Percentiles rank a stretch among this genome's conserved stretches.
Evolutionary conservation across 2,113 vertebrate genomes (phyloP).

Genomic region (Hippolais icterina): DNA sequence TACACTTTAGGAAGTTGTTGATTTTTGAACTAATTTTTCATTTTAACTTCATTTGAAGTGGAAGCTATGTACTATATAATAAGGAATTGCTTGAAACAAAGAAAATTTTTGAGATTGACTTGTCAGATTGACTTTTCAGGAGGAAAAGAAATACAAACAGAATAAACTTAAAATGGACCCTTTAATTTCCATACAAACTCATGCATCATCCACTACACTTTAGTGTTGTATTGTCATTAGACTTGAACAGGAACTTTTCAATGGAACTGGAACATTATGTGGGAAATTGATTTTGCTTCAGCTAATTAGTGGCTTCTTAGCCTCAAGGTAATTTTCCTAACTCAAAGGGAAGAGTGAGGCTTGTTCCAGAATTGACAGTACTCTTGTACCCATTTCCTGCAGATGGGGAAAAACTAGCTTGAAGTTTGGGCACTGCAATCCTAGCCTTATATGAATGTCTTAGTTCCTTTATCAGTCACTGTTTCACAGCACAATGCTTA

Average conservation of each 20-base stretch:
- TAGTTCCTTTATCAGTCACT: not conserved
- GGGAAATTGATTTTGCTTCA: not conserved
- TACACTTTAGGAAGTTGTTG: not conserved
- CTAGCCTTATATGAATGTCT: not conserved
- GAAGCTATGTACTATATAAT: not conserved
- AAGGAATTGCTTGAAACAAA: not conserved
- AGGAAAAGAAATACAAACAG: not conserved
- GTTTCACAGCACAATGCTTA: not conserved
- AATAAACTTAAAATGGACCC: not conserved
- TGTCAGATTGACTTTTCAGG: not conserved
- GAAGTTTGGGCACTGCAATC: not conserved
- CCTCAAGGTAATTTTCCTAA: not conserved
- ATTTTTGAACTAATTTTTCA: not conserved
- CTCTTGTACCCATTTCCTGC: not conserved
- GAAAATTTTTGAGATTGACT: not conserved
- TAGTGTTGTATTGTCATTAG: not conserved
- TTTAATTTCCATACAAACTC: not conserved
- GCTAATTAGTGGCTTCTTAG: not conserved
- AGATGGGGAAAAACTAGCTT: not conserved
- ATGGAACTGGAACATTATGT: not conserved
- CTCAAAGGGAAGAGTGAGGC: not conserved
- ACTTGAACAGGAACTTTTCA: not conserved
- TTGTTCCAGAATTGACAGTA: not conserved
- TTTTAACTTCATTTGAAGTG: not conserved
- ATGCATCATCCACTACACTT: not conserved